Conservation (phyloP, 2,113 vertebrate species). For the Dicentrarchus labrax region DNA sequence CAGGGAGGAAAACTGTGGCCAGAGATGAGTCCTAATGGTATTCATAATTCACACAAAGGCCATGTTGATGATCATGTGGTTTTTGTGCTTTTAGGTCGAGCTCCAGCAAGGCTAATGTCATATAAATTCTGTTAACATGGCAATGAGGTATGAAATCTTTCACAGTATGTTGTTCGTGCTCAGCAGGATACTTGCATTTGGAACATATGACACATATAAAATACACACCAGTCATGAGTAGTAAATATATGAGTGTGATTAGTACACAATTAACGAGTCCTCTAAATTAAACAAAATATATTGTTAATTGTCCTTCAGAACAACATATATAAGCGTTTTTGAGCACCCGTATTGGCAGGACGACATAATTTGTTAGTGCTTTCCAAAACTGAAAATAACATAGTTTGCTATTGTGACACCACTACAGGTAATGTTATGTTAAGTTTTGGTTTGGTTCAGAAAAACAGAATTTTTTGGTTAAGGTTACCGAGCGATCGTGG, state of each 20-base stretch:
- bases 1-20: constrained; percentile 35
- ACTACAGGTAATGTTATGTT: neutral
- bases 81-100: constrained; percentile 6
- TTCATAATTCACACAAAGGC: neutral
- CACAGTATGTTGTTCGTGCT: neutral
- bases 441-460: neutral
- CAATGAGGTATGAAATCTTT: neutral
- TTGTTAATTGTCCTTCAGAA: neutral
- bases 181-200: constrained; percentile 1
- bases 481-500: neutral
- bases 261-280: neutral
- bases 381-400: neutral
- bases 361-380: no score
- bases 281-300: neutral
- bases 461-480: neutral
- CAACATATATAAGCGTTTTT: neutral
- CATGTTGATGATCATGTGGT: neutral
- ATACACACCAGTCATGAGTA: neutral
- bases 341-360: no score
- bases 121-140: neutral
- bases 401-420: neutral
- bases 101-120: neutral
- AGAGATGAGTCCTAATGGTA: constrained; percentile 5
- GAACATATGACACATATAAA: neutral
- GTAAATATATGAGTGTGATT: no score